Evolutionary conservation across 2,113 vertebrate species (phyloP), one percentile per base, ranked within the genome.

Genomic region (Solea senegalensis): DNA sequence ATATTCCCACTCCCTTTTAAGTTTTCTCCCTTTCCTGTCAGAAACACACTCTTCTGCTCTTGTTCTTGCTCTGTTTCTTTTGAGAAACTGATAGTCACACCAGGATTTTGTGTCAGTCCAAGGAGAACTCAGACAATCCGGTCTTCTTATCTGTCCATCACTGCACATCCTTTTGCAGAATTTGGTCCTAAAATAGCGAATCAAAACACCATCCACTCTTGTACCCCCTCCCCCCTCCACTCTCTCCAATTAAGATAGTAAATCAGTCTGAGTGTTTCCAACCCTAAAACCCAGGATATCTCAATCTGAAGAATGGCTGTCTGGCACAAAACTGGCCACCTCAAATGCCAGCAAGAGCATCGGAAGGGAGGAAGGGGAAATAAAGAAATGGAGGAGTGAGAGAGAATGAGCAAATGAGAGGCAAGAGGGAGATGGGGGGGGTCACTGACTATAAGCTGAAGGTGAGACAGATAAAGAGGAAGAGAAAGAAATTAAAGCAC

Each of bases 191-290:
- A 90, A 89, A 80, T 85, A 86, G 70, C 21, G 5, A 70, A 85
- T 89, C 64, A 81, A 87, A 85, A 77, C 7, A 61, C 55, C 28
- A 74, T 71, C 73, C 9, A 16, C 65, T 39, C 44, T 71, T 14
- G 9, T 40, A 27, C 62, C 51, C 60, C 73, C 69, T 7, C 8
- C 3, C 45, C 4, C 51, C 34, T 3, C 48, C 59, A 56, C 84
- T 75, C 59, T 56, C 82, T 62, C 74, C 81, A 86, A 90, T 90
- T 91, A 86, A 87, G 89, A 91, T 90, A 86, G 90, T 92, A 92
- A 92, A 94, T 94, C 92, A 93, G 78, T 89, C 89, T 73, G 83
- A 84, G 84, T 89, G 88, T 90, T 84, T 92, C 90, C 5, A 34
- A 34, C 1, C 34, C 34, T 91, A 88, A 92, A 91, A 87, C 77